Conservation (phyloP, 2,113 vertebrate genomes). For the Paracanthobrama guichenoti region DNA sequence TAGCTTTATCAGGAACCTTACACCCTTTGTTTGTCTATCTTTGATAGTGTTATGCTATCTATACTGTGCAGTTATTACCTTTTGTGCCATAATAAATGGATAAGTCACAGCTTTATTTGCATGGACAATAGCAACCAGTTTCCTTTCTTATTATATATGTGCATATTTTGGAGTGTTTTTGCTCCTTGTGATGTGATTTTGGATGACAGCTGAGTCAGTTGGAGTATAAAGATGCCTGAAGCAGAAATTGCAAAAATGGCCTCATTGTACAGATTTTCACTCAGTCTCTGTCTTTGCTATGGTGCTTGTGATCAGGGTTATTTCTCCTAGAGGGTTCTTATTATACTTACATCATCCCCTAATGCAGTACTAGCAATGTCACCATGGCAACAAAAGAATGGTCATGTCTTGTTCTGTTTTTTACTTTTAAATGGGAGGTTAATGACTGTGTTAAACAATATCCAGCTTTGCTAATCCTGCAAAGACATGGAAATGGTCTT, state of each 20-base stretch:
- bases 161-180: neutral
- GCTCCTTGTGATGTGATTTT: neutral
- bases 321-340: neutral
- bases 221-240: neutral
- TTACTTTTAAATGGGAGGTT: neutral
- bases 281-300: neutral
- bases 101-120: neutral
- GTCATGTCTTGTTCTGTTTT: neutral
- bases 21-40: constrained; percentile 30
- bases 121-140: neutral
- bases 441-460: constrained; percentile 5
- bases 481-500: neutral
- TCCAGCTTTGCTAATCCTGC: constrained; percentile 6
- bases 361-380: neutral
- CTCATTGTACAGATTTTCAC: neutral
- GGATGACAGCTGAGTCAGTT: neutral
- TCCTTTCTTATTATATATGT: neutral
- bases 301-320: neutral
- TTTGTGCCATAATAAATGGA: constrained; percentile 9
- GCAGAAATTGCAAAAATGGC: neutral
- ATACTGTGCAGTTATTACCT: constrained; percentile 18
- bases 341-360: constrained; percentile 8
- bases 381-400: constrained; percentile 33
- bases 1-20: constrained; percentile 23
- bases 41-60: constrained; percentile 24